Percentiles rank a stretch among this genome's conserved stretches.
phyloP scores from a whole-genome alignment of 2,888 invertebrate species.

The Nymphalis urticae region DNA sequence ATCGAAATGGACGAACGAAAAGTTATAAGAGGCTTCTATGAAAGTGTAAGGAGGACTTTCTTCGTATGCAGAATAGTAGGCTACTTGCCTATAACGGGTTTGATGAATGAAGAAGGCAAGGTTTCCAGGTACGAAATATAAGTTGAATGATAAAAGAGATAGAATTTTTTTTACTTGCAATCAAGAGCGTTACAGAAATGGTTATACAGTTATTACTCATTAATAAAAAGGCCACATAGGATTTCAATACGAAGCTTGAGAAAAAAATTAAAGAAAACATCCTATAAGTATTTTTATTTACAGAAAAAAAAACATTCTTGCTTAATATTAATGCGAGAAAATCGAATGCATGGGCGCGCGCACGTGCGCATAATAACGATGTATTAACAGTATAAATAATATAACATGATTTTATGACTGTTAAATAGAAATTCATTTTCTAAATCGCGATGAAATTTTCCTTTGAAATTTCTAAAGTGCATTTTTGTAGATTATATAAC shows the following conservation, averaged over 20 bases:
- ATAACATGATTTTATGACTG: no score
- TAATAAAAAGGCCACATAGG: background rate
- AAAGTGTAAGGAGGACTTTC: conserved; percentile 25
- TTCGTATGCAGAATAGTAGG: conserved; percentile 29
- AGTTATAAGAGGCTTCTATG: conserved; percentile 33
- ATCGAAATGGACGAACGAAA: conserved; percentile 17
- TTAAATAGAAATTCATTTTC: no score
- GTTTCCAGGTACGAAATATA: conserved; percentile 29
- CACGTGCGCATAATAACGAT: no score
- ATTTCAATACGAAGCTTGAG: no score
- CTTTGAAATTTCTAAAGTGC: no score
- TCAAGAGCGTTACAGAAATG: background rate
- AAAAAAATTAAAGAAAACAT: no score
- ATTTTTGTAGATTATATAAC: no score
- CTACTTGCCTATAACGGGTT: conserved; percentile 35
- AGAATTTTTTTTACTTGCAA: background rate
- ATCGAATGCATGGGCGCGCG: no score
- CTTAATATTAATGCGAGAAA: no score
- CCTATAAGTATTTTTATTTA: background rate
- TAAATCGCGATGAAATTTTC: no score
- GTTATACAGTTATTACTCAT: background rate
- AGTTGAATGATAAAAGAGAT: background rate
- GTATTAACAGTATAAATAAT: no score
- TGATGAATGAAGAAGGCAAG: conserved; percentile 24
- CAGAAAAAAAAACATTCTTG: background rate